Conservation (phyloP, 2,888 invertebrate species). For the Nephrotoma appendiculata region DNA sequence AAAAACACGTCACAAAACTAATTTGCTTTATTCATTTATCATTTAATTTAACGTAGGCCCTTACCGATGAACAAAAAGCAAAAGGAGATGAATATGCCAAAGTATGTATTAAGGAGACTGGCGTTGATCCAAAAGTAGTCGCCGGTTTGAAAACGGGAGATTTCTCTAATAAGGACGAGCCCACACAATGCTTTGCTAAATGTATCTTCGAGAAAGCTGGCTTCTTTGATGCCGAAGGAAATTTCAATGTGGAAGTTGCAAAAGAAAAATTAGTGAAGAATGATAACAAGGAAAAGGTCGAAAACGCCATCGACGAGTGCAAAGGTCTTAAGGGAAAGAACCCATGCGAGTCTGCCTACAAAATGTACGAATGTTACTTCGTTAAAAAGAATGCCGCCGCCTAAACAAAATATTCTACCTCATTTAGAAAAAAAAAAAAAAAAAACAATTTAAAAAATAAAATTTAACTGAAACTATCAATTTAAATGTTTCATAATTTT, state of each 20-base stretch:
- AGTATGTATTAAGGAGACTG: conserved; percentile 19
- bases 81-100: conserved; percentile 14
- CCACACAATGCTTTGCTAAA: conserved; percentile 23
- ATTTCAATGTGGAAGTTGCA: conserved; percentile 16
- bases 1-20: neutral
- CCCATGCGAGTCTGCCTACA: neutral
- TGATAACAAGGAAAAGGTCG: conserved; percentile 6
- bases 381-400: neutral
- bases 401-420: neutral
- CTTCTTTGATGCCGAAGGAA: conserved; percentile 18
- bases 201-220: conserved; percentile 25
- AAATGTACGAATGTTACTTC: neutral
- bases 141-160: conserved; percentile 18
- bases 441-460: neutral
- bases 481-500: neutral
- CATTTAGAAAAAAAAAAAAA: neutral
- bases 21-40: neutral
- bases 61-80: conserved; percentile 21
- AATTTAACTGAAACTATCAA: neutral
- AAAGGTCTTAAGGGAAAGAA: conserved; percentile 6
- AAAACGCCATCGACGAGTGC: conserved; percentile 8
- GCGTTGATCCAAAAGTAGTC: conserved; percentile 18
- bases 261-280: conserved; percentile 9
- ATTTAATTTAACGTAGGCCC: conserved; percentile 3
- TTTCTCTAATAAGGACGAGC: conserved; percentile 15